Evolutionary conservation across 2,113 vertebrate genomes (phyloP).

Genomic region (Zootoca vivipara): DNA sequence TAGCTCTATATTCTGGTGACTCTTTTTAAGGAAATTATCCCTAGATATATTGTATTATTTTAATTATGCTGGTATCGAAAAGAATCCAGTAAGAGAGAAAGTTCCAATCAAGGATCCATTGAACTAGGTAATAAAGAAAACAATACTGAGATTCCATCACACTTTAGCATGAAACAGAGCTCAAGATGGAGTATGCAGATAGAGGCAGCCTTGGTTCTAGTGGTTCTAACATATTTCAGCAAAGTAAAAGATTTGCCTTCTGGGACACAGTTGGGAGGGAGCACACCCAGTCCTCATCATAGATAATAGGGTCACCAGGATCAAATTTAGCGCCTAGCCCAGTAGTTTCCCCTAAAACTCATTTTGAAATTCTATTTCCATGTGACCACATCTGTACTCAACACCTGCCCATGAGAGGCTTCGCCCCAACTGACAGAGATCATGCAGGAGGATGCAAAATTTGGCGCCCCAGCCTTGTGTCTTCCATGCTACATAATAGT

Average conservation of each 20-base stretch:
- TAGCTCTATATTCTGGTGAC: constrained; percentile 52
- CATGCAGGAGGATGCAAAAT: not conserved
- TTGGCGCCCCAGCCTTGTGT: too few species aligned
- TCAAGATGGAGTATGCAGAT: not conserved
- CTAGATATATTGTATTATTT: not conserved
- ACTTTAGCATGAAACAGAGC: not conserved
- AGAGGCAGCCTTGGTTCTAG: not conserved
- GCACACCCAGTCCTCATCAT: not conserved
- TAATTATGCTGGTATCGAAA: not conserved
- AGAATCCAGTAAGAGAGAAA: accelerated
- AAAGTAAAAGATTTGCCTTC: too few species aligned
- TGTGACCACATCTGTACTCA: not conserved
- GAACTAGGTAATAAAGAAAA: not conserved
- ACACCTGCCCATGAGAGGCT: not conserved
- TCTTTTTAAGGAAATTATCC: not conserved
- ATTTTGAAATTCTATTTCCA: not conserved
- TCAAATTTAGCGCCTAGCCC: not conserved
- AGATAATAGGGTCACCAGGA: not conserved
- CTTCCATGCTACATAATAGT: too few species aligned
- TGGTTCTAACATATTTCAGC: too few species aligned
- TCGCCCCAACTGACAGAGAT: not conserved
- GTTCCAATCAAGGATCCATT: not conserved
- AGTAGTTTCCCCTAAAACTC: not conserved
- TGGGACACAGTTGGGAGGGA: not conserved
- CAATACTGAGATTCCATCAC: not conserved